These are phyloP conservation scores for Bos javanicus DNA, from an alignment of 2,113 vertebrate genomes.

Conservation along the genomic window DNA sequence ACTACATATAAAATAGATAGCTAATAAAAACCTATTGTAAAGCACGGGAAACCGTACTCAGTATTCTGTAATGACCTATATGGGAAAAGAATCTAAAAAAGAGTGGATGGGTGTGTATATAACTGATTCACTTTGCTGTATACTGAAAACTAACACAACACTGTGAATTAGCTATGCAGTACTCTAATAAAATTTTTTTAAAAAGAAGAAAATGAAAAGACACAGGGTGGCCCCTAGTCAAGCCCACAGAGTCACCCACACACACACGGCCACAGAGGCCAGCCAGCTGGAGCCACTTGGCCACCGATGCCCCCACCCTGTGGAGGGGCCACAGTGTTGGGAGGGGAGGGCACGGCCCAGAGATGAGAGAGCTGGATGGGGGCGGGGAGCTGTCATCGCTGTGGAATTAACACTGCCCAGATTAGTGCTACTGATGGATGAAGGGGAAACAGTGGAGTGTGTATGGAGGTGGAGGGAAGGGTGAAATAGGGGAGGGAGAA, in stretches of 20 bases:
- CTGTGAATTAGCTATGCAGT: background rate
- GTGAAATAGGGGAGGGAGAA: accelerated
- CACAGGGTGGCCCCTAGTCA: background rate
- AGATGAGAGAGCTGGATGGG: no score
- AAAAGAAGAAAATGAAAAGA: background rate
- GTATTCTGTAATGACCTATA: background rate
- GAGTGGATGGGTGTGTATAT: background rate
- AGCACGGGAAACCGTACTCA: background rate
- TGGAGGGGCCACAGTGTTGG: background rate
- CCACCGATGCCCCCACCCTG: accelerated
- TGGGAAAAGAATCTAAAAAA: background rate
- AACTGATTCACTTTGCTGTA: background rate
- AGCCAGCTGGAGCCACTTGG: background rate
- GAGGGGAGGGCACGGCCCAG: background rate
- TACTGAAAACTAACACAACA: background rate
- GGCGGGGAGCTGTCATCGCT: background rate
- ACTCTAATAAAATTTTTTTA: background rate
- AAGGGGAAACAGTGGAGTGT: background rate
- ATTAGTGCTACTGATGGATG: background rate
- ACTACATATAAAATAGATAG: background rate
- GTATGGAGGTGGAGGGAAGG: background rate
- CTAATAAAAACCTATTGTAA: background rate
- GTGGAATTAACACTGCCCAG: background rate
- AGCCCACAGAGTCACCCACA: accelerated
- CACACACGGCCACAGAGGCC: background rate